phyloP scores from a whole-genome alignment of 2,888 invertebrate genomes.

The Arenicola marina region DNA sequence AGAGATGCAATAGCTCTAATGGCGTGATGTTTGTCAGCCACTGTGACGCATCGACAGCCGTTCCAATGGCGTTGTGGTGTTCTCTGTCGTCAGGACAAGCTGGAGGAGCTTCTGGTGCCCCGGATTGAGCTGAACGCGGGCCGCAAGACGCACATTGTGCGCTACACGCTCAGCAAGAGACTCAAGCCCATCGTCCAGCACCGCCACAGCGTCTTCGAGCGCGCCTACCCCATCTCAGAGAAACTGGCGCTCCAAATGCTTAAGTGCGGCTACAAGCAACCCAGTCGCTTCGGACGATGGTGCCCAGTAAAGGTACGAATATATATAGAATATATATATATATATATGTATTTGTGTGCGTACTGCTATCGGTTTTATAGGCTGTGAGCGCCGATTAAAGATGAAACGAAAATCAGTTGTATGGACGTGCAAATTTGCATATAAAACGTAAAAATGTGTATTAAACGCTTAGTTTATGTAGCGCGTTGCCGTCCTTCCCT shows the following conservation, averaged over 20 bases:
- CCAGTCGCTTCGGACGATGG: constrained; percentile 60
- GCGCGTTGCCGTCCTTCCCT: no score
- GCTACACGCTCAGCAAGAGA: constrained; percentile 52
- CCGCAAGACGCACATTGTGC: constrained; percentile 57
- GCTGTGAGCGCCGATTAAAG: no score
- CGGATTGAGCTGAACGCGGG: constrained; percentile 52
- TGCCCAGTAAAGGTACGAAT: constrained; percentile 58
- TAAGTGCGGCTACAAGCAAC: constrained; percentile 57
- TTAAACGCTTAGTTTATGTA: no score
- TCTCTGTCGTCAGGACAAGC: constrained; percentile 45
- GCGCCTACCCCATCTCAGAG: constrained; percentile 57
- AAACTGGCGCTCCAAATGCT: constrained; percentile 54
- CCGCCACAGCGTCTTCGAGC: constrained; percentile 57
- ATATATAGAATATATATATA: no score
- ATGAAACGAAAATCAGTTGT: no score
- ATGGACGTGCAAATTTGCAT: no score
- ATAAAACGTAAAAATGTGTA: no score
- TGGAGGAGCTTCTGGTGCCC: constrained; percentile 56
- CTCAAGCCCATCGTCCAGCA: constrained; percentile 34
- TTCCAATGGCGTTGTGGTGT: constrained; percentile 46
- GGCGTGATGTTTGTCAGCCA: no score
- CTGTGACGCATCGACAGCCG: constrained; percentile 49
- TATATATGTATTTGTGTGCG: no score
- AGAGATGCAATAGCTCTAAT: no score
- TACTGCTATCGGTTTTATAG: no score